Base-by-base conservation (phyloP, 2,888 invertebrate species). In the Axea sp. region DNA sequence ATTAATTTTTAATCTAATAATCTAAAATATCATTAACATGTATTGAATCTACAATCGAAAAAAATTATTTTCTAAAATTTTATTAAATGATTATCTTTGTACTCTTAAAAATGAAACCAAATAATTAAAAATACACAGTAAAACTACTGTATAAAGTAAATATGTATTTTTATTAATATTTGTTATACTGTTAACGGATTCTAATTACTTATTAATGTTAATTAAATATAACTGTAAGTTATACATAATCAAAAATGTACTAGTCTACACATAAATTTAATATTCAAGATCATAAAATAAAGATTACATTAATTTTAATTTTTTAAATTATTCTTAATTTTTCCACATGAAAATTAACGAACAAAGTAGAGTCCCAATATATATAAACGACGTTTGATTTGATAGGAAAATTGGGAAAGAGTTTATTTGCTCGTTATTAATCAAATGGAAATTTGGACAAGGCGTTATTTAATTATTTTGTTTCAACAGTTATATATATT, bases 381-480 rank as follows among this genome's bases (percentile, higher is more conserved):
- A 19, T 33, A 12, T 7, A 3, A 11, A n/a, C n/a, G n/a, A n/a
- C n/a, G n/a, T 22, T 3, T n/a, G 19, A 30, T 30, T 49, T 30
- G 2, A 15, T 19, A 31, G 47, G 7, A 49, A 12, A 26, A 24
- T 51, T 7, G 14, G 11, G 31, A 31, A 15, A 17, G 17, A 19
- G 14, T 43, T 15, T 33, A 22, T 7, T 14, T 51, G 51, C 51
- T 51, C 51, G 26, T 37, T 35, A 37, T 7, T 37, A 17, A 51
- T 51, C 51, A 51, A 15, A 9, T 51, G 51, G 26, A 37, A 51
- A n/a, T 37, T 35, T 24, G 35, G 37, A 51, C 51, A 51, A 51
- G 51, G 51, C 51, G 15, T 51, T 7, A 30, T 51, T 24, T 47
- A 11, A 14, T 28, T 5, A 8, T 24, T 15, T 14, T 3, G 3